These are phyloP conservation scores for Gobio occitaniae DNA, from an alignment of 2,797 vertebrate genomes.

Conservation along the genomic window DNA sequence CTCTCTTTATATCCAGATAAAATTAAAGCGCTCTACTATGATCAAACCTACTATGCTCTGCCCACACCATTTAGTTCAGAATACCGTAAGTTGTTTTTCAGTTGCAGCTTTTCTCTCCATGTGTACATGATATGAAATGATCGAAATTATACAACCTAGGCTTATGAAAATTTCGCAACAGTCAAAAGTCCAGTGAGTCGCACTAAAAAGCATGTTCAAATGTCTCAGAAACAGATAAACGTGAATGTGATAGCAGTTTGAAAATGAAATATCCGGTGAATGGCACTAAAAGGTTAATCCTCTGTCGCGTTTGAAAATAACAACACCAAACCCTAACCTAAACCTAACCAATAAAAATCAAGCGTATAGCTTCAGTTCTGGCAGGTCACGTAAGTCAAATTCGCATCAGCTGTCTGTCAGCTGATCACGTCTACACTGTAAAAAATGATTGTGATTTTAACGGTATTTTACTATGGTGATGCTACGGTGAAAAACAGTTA, in stretches of 20 bases:
- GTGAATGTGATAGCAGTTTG: not conserved
- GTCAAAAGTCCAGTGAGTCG: not conserved
- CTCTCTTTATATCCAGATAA: conserved; percentile 49
- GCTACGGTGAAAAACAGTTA: too few relatives aligned
- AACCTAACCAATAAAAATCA: not conserved
- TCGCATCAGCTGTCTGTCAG: too few relatives aligned
- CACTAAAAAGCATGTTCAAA: not conserved
- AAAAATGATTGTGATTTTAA: too few relatives aligned
- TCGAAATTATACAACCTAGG: conserved; percentile 8
- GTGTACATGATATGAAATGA: conserved; percentile 14
- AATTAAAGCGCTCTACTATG: conserved; percentile 39
- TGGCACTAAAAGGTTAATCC: not conserved
- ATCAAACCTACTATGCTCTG: conserved; percentile 7
- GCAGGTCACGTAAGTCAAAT: too few relatives aligned
- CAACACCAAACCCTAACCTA: too few relatives aligned
- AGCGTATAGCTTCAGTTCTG: too few relatives aligned
- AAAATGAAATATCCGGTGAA: not conserved
- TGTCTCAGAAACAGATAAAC: not conserved
- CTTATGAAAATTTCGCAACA: not conserved
- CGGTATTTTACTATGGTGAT: too few relatives aligned
- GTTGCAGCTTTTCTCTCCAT: not conserved
- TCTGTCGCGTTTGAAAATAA: too few relatives aligned
- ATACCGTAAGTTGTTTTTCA: conserved; percentile 16
- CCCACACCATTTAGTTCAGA: conserved; percentile 18
- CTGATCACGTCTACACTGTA: too few relatives aligned